A percentile compares a stretch with the other conserved stretches of the same genome.
phyloP scores from a whole-genome alignment of 1,140 invertebrate genomes.

The Drosophila tropicalis region DNA sequence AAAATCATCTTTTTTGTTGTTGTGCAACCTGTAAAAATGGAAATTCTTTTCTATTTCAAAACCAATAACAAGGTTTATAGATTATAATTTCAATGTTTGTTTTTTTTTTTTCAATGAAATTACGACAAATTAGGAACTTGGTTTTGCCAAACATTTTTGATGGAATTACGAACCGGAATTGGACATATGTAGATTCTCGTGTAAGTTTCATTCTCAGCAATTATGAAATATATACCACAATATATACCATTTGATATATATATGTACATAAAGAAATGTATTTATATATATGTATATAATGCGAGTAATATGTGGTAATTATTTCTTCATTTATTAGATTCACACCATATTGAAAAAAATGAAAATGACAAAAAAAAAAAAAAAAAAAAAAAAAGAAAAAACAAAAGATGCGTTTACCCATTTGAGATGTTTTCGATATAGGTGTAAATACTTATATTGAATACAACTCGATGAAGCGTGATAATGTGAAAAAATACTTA shows the following conservation, averaged over 20 bases:
- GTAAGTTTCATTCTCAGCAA: constrained; percentile 49
- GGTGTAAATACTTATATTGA: not conserved
- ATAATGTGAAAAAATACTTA: constrained; percentile 69
- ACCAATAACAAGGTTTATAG: not conserved
- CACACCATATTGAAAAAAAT: constrained; percentile 64
- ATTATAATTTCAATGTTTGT: not conserved
- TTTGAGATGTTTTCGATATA: constrained; percentile 36
- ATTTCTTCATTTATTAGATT: constrained; percentile 75
- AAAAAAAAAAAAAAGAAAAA: constrained; percentile 30
- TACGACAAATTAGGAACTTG: not conserved
- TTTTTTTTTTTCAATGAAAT: not conserved
- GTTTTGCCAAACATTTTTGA: not conserved
- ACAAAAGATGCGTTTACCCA: constrained; percentile 65
- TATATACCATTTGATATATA: constrained; percentile 32
- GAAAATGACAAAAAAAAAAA: constrained; percentile 20
- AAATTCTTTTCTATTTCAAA: not conserved
- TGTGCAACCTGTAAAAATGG: not conserved
- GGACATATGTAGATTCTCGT: not conserved
- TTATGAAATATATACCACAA: constrained; percentile 52
- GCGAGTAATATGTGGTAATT: constrained; percentile 51
- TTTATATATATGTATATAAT: not conserved
- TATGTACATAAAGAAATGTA: not conserved
- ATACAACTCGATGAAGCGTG: constrained; percentile 62
- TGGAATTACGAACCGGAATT: constrained; percentile 7
- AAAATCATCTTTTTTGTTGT: not conserved